Base-by-base conservation (phyloP, 2,797 vertebrate genomes). In the Rhodeus uyekii region DNA sequence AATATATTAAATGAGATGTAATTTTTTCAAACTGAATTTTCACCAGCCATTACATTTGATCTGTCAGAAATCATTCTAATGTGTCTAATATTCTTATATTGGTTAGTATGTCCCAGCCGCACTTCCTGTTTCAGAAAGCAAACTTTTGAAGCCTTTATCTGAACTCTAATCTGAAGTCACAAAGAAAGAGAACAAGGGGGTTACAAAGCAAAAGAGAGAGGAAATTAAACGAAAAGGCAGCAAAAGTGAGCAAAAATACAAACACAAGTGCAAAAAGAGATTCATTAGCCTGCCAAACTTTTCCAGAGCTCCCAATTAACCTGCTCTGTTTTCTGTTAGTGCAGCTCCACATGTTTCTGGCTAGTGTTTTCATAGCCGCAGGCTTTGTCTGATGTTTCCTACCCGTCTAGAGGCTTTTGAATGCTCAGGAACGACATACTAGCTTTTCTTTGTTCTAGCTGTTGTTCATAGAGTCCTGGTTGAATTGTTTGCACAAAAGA, bases 221-320 rank as follows among this genome's bases (percentile, higher is more conserved):
- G 22, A 48, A 61, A 22, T 3, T 10, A 36, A 14, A 50, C n/a
- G 50, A 32, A 42, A 80, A 55, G 19, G 4, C 29, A 32, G 36
- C 9, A 38, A 76, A 58, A 64, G 5, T 61, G 48, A 67, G 55
- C 39, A 72, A 80, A 74, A 48, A 53, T 36, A 32, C 53, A 63
- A 44, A 72, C 44, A 78, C 22, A 36, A 72, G 18, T 36, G 38
- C 63, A 72, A 58, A n/a, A 67, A 64, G 22, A 63, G 79, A 77
- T 85, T 80, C 78, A 64, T 81, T 76, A 76, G 27, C 53, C 87
- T 89, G 89, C 87, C 89, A 90, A 90, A 92, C 90, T 87, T 90
- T 90, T 85, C 86, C 85, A 82, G 55, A 90, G 93, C 91, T 93
- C 92, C 88, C 93, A 93, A 94, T 94, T 94, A 94, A 94, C 92